Evolutionary conservation across 2,797 vertebrate species (phyloP).

Genomic region (Melanotaenia parkinsoni): DNA sequence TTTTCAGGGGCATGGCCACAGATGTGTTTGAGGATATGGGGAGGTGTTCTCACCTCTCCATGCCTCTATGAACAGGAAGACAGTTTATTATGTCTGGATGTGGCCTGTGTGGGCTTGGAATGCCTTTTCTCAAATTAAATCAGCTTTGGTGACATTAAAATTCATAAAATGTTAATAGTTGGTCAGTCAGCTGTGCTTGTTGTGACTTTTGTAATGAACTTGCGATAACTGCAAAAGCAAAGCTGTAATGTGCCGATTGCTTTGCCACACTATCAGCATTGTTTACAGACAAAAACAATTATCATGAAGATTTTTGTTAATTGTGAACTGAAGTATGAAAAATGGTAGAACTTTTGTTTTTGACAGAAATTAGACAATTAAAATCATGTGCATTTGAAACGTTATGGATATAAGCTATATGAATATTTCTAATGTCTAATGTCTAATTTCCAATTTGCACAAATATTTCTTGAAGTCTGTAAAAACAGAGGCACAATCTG

Average conservation of each 20-base stretch:
- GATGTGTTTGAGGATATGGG: slow-evolving; percentile 67
- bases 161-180: slow-evolving; percentile 41
- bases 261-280: slow-evolving; percentile 30
- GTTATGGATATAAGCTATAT: background rate
- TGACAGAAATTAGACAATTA: background rate
- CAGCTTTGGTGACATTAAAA: slow-evolving; percentile 54
- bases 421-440: background rate
- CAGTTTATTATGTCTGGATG: slow-evolving; percentile 61
- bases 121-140: slow-evolving; percentile 49
- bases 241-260: slow-evolving; percentile 30
- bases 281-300: slow-evolving; percentile 50
- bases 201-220: slow-evolving; percentile 34
- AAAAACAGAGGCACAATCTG: no score
- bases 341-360: background rate
- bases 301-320: background rate
- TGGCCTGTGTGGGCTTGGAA: slow-evolving; percentile 49
- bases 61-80: slow-evolving; percentile 58
- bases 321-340: background rate
- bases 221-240: slow-evolving; percentile 16
- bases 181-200: slow-evolving; percentile 19
- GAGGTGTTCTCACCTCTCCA: slow-evolving; percentile 62
- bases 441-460: background rate
- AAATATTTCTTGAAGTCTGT: no score
- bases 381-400: background rate
- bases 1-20: slow-evolving; percentile 57